Base-by-base conservation (phyloP, 2,113 vertebrate genomes). In the Cyanistes caeruleus region DNA sequence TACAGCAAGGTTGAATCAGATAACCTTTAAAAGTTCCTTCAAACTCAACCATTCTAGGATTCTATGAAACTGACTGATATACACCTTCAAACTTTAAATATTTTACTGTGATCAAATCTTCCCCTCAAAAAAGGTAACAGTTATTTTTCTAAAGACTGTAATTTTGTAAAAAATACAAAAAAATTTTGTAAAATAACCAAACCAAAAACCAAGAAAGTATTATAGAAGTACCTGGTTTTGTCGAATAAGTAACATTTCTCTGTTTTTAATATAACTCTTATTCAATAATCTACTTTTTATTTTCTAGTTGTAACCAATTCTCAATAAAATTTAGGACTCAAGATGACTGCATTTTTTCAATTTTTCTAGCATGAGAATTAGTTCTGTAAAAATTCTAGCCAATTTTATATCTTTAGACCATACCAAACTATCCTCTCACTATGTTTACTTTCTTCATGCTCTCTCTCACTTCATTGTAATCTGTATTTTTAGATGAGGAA, bases 31-130 rank as follows among this genome's bases (percentile, higher is more conserved):
- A 48, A 43, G 8, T 25, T 17, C 13, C 7, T 69, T 79, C 39
- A 17, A 74, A 43, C 13, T 4, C 13, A 70, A 30, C 10, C 5
- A n/a, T 39, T 27, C 21, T 28, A 31, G 23, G 23, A 39, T 23
- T 65, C 63, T 68, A n/a, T 27, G 11, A 64, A 74, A 60, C 16
- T 69, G 43, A 72, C 1, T 65, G 16, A 15, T 31, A 9, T 19
- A 65, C 20, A 75, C 3, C 46, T 94, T 97, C 52, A 96, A 55
- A 46, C 52, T 89, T 91, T 4, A 79, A 94, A 91, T 63, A 87
- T 48, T 69, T 85, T 24, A 52, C 17, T 69, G 11, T 37, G 15
- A 39, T 52, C 11, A 9, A 81, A 41, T 15, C 3, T n/a, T 82
- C 3, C 16, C 16, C 8, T 35, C 6, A 25, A 56, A 72, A 43